Conservation (phyloP, 2,888 invertebrate genomes). For the Aproaerema taeniolella region DNA sequence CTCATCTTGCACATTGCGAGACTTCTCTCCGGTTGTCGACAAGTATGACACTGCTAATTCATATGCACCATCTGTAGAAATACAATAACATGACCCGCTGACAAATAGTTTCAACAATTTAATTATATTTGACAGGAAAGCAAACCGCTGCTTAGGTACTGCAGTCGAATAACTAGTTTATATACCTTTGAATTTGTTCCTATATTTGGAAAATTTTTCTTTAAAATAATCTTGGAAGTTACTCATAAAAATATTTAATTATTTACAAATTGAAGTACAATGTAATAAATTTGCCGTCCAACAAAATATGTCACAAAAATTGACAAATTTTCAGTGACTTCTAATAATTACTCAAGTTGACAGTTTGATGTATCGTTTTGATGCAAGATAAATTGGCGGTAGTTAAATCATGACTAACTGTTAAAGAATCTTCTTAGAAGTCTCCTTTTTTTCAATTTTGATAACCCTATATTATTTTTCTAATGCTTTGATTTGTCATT, state of each 20-base stretch:
- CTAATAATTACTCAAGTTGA: no score
- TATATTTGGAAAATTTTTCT: conserved; percentile 30
- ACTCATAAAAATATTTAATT: conserved; percentile 32
- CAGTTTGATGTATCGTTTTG: no score
- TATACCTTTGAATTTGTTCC: conserved; percentile 10
- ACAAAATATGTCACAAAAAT: background rate
- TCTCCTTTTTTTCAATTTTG: no score
- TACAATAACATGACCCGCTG: background rate
- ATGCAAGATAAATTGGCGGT: no score
- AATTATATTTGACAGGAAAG: background rate
- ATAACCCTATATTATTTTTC: no score
- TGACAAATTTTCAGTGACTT: conserved; percentile 1
- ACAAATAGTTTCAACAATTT: conserved; percentile 3
- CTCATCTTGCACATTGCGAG: conserved; percentile 48
- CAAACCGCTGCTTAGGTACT: no score
- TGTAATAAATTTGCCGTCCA: no score
- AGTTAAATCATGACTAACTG: no score
- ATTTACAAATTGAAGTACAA: background rate
- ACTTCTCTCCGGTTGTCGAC: conserved; percentile 50
- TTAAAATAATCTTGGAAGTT: conserved; percentile 43
- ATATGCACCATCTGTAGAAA: conserved; percentile 57
- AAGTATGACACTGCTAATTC: conserved; percentile 65
- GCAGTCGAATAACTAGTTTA: conserved; percentile 2
- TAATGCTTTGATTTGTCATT: no score
- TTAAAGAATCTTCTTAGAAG: no score